Percentiles rank a stretch among this genome's conserved stretches.
These are phyloP conservation scores for Bufo gargarizans DNA, from an alignment of 2,113 vertebrate species.

Conservation along the genomic window DNA sequence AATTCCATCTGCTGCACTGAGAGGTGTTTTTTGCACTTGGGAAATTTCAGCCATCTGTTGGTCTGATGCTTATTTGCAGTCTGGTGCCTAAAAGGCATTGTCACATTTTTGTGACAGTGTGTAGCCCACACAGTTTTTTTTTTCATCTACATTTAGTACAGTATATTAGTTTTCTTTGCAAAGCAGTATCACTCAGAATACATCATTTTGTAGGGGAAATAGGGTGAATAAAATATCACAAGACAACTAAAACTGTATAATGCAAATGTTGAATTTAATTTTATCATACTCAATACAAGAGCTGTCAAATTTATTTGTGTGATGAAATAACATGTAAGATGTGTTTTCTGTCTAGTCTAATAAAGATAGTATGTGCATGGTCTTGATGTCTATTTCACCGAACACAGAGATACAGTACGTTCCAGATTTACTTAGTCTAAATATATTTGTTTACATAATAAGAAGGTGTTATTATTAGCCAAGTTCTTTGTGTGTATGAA, in stretches of 20 bases:
- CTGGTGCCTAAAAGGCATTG: conserved; percentile 24
- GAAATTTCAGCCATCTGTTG: conserved; percentile 46
- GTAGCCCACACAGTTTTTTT: background rate
- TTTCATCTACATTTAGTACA: background rate
- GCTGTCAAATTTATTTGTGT: background rate
- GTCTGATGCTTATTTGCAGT: background rate
- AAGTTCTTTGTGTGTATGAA: too few relatives aligned
- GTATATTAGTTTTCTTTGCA: background rate
- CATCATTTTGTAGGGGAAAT: background rate
- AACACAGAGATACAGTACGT: background rate
- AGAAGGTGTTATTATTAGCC: too few relatives aligned
- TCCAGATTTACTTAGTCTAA: background rate
- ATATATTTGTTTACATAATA: too few relatives aligned
- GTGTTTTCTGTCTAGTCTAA: background rate
- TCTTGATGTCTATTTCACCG: background rate
- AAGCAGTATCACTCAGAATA: background rate
- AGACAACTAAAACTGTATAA: background rate
- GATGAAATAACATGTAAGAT: background rate
- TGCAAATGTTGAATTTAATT: background rate
- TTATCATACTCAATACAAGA: background rate
- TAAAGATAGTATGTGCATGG: background rate
- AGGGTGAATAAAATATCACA: background rate
- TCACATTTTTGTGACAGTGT: conserved; percentile 6
- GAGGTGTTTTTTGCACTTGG: conserved; percentile 35
- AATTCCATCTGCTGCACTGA: conserved; percentile 37